Base-by-base conservation (phyloP, 2,113 vertebrate species). In the Megaceryle torquata region DNA sequence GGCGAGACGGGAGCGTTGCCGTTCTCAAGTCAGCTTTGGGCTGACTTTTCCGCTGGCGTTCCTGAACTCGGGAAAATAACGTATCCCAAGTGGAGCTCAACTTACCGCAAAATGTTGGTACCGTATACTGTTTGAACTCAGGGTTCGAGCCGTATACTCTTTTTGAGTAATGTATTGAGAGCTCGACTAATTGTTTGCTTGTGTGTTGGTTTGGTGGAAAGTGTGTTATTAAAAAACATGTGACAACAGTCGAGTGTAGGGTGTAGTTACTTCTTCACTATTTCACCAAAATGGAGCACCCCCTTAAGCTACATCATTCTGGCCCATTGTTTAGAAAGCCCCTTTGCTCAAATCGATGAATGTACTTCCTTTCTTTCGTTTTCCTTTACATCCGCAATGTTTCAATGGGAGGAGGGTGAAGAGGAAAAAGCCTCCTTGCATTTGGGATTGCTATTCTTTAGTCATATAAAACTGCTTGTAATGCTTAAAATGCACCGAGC, bases 361-460 rank as follows among this genome's bases (percentile, higher is more conserved):
- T 97, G 95, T 86, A 90, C 92, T 98, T 98, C 98, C 98, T 98
- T 95, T 96, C 93, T 97, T 98, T 97, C 98, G 98, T 98, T 97
- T 97, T 97, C 92, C 86, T 69, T 96, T 75, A 86, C 93, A 96
- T 97, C 96, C 90, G 78, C 97, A 97, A 26, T 95, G 92, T 97
- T 98, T 96, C 95, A 90, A 22, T 91, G 92, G 94, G 86, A 96
- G 96, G 78, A 69, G 79, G 43, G 68, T 28, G 46, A 74, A 72
- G 67, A 89, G 94, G 92, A 86, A 83, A 86, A 83, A 89, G 64
- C 59, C 82, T 76, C 63, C 67, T 84, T 94, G 46, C 64, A 9
- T 85, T 77, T 68, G 63, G 44, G 82, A 90, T 95, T 56, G 2
- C 70, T 89, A 53, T 31, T 88, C 35, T 31, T 46, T 57, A 82